Conservation (phyloP, 2,888 invertebrate species). For the Pyrrhosoma nymphula region DNA sequence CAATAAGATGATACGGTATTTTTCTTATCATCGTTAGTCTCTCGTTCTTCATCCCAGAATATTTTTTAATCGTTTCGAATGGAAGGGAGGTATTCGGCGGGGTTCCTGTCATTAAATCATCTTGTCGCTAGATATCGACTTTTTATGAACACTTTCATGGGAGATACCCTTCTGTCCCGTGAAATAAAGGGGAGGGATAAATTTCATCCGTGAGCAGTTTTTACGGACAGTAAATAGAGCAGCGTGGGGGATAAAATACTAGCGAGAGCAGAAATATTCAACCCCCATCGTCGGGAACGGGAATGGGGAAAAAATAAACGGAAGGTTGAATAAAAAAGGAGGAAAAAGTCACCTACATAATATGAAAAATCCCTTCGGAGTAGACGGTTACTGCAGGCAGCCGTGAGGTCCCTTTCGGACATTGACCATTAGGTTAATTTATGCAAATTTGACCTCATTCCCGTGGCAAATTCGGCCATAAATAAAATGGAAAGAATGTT, state of each 20-base stretch:
- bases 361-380: conserved; percentile 29
- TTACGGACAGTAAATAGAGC: conserved; percentile 26
- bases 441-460: conserved; percentile 64
- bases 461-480: conserved; percentile 65
- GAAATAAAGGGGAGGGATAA: not conserved
- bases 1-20: not conserved
- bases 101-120: not conserved
- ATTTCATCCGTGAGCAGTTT: conserved; percentile 27
- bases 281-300: not conserved
- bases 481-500: conserved; percentile 51
- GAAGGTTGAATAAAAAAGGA: not conserved
- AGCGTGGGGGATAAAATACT: not conserved
- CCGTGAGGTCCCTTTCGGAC: conserved; percentile 60
- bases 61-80: not conserved
- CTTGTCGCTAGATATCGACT: not conserved
- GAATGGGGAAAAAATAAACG: not conserved
- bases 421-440: conserved; percentile 67
- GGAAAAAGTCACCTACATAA: not conserved
- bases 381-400: conserved; percentile 37
- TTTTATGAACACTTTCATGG: conserved; percentile 4
- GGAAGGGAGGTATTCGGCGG: not conserved
- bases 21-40: not conserved
- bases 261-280: conserved; percentile 28
- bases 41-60: not conserved
- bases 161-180: conserved; percentile 27